Percentiles rank a stretch among this genome's conserved stretches.
Conservation (phyloP, 37 sponge, comb jelly and placozoan genomes). For the Spongia lamella region DNA sequence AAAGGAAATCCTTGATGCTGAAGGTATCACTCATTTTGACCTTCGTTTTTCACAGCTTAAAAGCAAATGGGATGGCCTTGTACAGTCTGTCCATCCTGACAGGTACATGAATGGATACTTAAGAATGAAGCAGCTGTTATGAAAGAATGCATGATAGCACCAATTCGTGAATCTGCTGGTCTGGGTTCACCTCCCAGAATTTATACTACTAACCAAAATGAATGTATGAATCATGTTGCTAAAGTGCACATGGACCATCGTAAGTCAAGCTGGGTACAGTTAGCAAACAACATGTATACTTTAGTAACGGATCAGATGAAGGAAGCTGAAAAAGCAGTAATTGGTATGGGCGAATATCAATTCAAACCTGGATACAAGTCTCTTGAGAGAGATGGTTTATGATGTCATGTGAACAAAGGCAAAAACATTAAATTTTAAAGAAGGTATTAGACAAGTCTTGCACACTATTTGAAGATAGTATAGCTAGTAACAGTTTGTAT, state of each 20-base stretch:
- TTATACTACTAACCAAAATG: constrained; percentile 1
- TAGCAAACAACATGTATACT: neutral
- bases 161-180: constrained; percentile 12
- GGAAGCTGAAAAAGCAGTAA: constrained; percentile 17
- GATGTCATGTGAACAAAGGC: constrained; percentile 4
- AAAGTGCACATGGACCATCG: neutral
- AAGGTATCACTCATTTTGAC: too few relatives aligned
- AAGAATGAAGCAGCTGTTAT: constrained; percentile 6
- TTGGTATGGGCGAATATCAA: constrained; percentile 13
- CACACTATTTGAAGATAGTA: neutral
- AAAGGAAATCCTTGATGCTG: constrained; percentile 21
- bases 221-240: too few relatives aligned
- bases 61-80: too few relatives aligned
- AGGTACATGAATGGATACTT: constrained; percentile 8
- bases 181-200: constrained; percentile 2
- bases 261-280: constrained; percentile 5
- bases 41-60: too few relatives aligned
- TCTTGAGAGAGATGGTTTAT: neutral
- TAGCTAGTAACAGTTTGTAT: neutral
- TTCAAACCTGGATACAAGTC: neutral
- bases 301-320: constrained; percentile 12
- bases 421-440: neutral
- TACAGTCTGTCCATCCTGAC: too few relatives aligned
- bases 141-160: constrained; percentile 7
- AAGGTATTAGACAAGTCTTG: neutral